A percentile compares a stretch with the other conserved stretches of the same genome.
phyloP scores from a whole-genome alignment of 2,113 vertebrate species.

The Nerophis lumbriciformis region DNA sequence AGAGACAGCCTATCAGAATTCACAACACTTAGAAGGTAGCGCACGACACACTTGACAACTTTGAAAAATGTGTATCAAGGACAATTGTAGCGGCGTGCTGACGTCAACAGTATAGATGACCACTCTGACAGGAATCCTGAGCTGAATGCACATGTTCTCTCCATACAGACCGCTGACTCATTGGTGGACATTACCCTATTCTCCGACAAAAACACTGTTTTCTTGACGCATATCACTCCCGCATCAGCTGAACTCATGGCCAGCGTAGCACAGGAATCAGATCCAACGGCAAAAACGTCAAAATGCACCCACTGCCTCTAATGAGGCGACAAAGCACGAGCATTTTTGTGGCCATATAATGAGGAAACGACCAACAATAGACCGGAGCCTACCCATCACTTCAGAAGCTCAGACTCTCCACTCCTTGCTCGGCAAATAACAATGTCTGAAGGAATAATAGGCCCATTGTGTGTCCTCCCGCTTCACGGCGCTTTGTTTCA shows the following conservation, averaged over 20 bases:
- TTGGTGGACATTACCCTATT: slow-evolving; percentile 8
- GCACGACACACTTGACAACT: not conserved
- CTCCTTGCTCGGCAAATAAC: slow-evolving; percentile 42
- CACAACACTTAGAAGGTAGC: too few species aligned
- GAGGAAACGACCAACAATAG: slow-evolving; percentile 50
- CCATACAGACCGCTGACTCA: slow-evolving; percentile 31
- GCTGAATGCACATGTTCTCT: slow-evolving; percentile 26
- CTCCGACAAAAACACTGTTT: not conserved
- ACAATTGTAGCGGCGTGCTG: not conserved
- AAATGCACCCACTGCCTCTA: slow-evolving; percentile 28
- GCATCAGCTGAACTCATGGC: slow-evolving; percentile 31
- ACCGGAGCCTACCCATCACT: slow-evolving; percentile 40
- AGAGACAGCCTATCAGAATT: too few species aligned
- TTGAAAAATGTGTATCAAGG: not conserved
- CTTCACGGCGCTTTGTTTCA: slow-evolving; percentile 50
- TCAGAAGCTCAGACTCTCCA: slow-evolving; percentile 35
- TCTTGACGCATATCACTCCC: slow-evolving; percentile 35
- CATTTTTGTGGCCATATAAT: slow-evolving; percentile 47
- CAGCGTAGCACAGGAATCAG: slow-evolving; percentile 18
- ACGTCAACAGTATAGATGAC: slow-evolving; percentile 24
- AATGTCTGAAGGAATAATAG: slow-evolving; percentile 51
- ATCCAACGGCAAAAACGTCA: slow-evolving; percentile 26
- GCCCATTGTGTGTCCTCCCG: slow-evolving; percentile 40
- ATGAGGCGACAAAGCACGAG: slow-evolving; percentile 35
- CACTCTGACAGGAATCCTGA: slow-evolving; percentile 21